phyloP scores from a whole-genome alignment of 2,797 vertebrate species.

The Enteromius treurensis region DNA sequence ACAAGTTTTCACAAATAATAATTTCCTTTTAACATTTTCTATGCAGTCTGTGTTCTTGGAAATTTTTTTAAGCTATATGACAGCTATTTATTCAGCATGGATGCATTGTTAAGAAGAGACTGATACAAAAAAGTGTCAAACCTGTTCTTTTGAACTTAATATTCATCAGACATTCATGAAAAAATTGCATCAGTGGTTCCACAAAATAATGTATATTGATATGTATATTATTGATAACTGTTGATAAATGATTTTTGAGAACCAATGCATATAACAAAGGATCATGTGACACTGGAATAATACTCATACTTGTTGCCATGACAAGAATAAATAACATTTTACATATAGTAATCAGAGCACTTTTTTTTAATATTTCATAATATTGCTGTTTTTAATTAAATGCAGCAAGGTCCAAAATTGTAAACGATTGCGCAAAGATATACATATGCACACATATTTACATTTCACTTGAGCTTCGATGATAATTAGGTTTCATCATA shows the following conservation, averaged over 20 bases:
- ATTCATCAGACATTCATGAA: background rate
- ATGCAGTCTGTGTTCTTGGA: background rate
- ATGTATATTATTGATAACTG: background rate
- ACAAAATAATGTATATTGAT: background rate
- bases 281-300: background rate
- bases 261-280: background rate
- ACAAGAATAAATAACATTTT: background rate
- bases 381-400: background rate
- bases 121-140: background rate
- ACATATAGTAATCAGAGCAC: background rate
- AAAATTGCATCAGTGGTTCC: background rate
- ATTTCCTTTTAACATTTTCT: constrained; percentile 1
- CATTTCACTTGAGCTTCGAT: background rate
- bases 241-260: background rate
- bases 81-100: background rate
- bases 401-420: background rate
- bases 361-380: background rate
- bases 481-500: background rate
- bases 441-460: background rate
- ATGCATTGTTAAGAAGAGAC: background rate
- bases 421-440: background rate
- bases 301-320: background rate
- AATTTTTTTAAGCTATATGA: too few relatives aligned
- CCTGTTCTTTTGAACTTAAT: background rate
- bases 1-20: background rate